Base-by-base conservation (phyloP, 1,140 invertebrate species). In the Asbolus verrucosus region DNA sequence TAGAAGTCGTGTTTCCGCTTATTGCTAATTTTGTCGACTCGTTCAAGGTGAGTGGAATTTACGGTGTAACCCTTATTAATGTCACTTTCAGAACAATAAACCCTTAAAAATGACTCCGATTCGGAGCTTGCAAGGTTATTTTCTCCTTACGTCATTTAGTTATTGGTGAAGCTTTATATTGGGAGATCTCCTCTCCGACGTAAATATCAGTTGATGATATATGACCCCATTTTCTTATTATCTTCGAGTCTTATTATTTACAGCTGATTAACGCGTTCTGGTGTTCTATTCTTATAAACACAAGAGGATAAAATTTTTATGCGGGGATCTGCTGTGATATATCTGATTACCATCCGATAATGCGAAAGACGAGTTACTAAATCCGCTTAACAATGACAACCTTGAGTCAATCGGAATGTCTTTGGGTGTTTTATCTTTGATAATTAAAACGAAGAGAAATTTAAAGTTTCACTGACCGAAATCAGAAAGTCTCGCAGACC, bases 171-270 rank as follows among this genome's bases (percentile, higher is more conserved):
- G 33, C 3, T 27, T 36, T 11, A n/a, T 36, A 36, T 36, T 6
- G 33, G 5, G 33, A 11, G 11, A 36, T 11, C 19, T 24, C 18
- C 11, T 13, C n/a, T n/a, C n/a, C 27, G 46, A 27, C 46, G 46
- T n/a, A 54, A 54, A 30, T 50, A 54, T 54, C 46, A 54, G 13
- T 54, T 54, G 19, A 1, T 54, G 46, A 54, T 54, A 54, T 19
- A 54, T 54, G 46, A 54, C 18, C 46, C 2, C 3, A 27, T 11
- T 36, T 36, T 36, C 33, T 36, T 36, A 36, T 36, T 36, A 36
- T 36, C 33, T 11, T 36, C 11, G 5, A n/a, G n/a, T 14, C 19
- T 43, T 11, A 43, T 43, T 43, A 43, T 43, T 43, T 43, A 43
- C 16, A 43, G 9, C 39, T 14, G 39, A 6, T n/a, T 9, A 9